Evolutionary conservation across 2,113 vertebrate genomes (phyloP).

Genomic region (Varanus komodoensis): DNA sequence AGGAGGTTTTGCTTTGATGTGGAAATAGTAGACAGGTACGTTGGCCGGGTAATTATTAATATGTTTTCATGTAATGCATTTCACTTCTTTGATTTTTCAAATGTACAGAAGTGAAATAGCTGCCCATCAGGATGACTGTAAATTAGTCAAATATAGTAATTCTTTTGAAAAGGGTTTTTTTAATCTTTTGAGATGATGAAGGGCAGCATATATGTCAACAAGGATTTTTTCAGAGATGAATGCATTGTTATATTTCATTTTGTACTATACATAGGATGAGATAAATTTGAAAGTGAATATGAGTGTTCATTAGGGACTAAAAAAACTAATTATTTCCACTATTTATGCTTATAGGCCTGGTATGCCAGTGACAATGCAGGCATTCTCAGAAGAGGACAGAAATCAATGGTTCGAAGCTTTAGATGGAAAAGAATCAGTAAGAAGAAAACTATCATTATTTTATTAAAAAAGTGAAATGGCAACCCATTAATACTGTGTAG

Average conservation of each 20-base stretch:
- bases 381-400: conserved; percentile 92
- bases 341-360: conserved; percentile 82
- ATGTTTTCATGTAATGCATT: fast-evolving
- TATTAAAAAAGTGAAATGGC: not conserved
- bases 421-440: conserved; percentile 96
- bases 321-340: conserved; percentile 8
- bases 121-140: not conserved
- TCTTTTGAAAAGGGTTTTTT: not conserved
- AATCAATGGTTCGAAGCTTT: conserved; percentile 94
- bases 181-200: not conserved
- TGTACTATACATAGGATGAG: not conserved
- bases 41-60: not conserved
- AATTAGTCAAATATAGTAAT: not conserved
- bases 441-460: conserved; percentile 43
- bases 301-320: not conserved
- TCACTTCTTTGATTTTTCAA: not conserved
- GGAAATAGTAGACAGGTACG: conserved; percentile 92
- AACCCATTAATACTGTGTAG: not conserved
- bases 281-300: not conserved
- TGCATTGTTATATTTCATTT: not conserved
- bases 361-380: conserved; percentile 89
- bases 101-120: not conserved
- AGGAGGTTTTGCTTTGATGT: conserved; percentile 96
- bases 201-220: not conserved
- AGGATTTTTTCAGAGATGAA: not conserved